Conservation (phyloP, 2,888 invertebrate species). For the Lordiphosa andalusiaca region DNA sequence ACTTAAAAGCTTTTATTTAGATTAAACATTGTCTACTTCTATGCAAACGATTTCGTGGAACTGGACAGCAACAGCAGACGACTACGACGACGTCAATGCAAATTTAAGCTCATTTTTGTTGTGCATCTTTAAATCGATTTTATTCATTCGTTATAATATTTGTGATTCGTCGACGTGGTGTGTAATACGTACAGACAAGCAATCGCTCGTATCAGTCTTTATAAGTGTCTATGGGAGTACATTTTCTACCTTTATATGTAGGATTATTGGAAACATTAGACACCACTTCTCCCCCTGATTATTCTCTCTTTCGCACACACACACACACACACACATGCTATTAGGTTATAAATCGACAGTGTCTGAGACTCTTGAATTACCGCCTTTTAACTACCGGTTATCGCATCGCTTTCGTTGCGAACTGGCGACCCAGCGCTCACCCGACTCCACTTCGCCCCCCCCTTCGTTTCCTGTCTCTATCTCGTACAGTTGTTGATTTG, state of each 20-base stretch:
- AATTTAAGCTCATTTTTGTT: conserved; percentile 26
- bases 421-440: too few relatives aligned
- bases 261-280: too few relatives aligned
- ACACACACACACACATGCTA: conserved; percentile 15
- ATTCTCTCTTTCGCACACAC: neutral
- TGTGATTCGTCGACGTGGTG: conserved; percentile 6
- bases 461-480: too few relatives aligned
- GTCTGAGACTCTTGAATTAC: conserved; percentile 7
- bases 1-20: too few relatives aligned
- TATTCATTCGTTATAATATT: conserved; percentile 32
- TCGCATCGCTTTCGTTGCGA: conserved; percentile 15
- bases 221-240: conserved; percentile 11
- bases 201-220: neutral
- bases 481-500: too few relatives aligned
- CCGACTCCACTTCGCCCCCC: too few relatives aligned
- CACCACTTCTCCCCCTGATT: neutral
- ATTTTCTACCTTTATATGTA: too few relatives aligned
- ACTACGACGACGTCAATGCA: conserved; percentile 40
- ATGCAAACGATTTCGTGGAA: conserved; percentile 12
- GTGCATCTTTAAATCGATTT: conserved; percentile 32
- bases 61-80: neutral
- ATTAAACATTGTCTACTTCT: neutral
- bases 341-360: conserved; percentile 26
- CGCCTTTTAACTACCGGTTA: conserved; percentile 39
- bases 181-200: conserved; percentile 7